phyloP scores from a whole-genome alignment of 2,888 invertebrate genomes.

The Hemaris fuciformis region DNA sequence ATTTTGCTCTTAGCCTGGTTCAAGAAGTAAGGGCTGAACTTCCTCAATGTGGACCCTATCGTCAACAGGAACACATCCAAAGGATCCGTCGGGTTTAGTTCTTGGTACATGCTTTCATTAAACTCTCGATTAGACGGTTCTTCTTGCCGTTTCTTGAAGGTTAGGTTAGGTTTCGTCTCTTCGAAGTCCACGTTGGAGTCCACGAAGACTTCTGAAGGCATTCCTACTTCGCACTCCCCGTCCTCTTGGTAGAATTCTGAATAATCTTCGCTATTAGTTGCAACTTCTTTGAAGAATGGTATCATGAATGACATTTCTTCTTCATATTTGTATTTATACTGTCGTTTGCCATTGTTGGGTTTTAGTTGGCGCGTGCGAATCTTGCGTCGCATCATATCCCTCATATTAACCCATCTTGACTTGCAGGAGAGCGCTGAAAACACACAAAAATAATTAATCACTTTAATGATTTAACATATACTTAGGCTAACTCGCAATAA shows the following conservation, averaged over 20 bases:
- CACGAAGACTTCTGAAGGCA: slow-evolving; percentile 46
- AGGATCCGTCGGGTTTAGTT: slow-evolving; percentile 55
- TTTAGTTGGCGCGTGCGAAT: slow-evolving; percentile 53
- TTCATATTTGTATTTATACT: slow-evolving; percentile 68
- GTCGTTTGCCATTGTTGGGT: slow-evolving; percentile 24
- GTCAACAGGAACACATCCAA: slow-evolving; percentile 65
- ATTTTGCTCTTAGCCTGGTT: slow-evolving; percentile 74
- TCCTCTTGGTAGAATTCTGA: slow-evolving; percentile 50
- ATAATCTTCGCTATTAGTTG: slow-evolving; percentile 41
- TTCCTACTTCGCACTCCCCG: slow-evolving; percentile 41
- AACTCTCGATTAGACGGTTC: slow-evolving; percentile 25
- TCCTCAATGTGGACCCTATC: slow-evolving; percentile 62
- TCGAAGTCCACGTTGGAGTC: slow-evolving; percentile 41
- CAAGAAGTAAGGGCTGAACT: slow-evolving; percentile 63
- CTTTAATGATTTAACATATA: too few species aligned
- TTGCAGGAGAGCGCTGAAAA: slow-evolving; percentile 62
- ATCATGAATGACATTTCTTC: slow-evolving; percentile 61
- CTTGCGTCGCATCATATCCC: slow-evolving; percentile 69
- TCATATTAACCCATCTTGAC: slow-evolving; percentile 67
- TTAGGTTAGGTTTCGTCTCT: slow-evolving; percentile 44
- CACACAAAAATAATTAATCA: too few species aligned
- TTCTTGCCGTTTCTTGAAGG: slow-evolving; percentile 33
- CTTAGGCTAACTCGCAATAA: too few species aligned
- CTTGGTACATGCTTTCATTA: slow-evolving; percentile 37
- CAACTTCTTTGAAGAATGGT: slow-evolving; percentile 55